Base-by-base conservation (phyloP, 1,140 invertebrate species). In the Lethocerus indicus region DNA sequence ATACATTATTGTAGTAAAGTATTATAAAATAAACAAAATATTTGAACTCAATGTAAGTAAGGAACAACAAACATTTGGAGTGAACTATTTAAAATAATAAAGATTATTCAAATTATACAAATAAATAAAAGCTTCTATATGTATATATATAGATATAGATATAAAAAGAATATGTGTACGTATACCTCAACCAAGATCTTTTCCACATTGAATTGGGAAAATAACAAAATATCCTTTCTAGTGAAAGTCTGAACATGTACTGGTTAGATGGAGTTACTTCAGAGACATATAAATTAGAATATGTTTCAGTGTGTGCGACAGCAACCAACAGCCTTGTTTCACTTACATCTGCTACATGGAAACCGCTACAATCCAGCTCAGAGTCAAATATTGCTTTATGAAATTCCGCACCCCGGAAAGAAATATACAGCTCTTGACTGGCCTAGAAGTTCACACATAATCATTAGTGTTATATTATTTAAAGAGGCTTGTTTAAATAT, bases 171-270 rank as follows among this genome's bases (percentile, higher is more conserved):
- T 2, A 28, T n/a, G 2, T 35, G 13, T 3, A 43, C 53, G 76
- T 75, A 78, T 71, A 88, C 84, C 78, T 79, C 1, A 91, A 61
- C 83, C 86, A 89, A 39, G 81, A 81, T 28, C 80, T 70, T 56
- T 79, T 79, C 76, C 80, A 86, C 45, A 45, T 52, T 12, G 83
- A 82, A 2, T 66, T 72, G 58, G 84, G 80, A 60, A 87, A 87
- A 61, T 83, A 90, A 52, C 81, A 87, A 35, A 93, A 70, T 25
- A 95, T 76, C 49, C 79, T 74, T 57, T 86, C 77, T 43, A 95
- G 64, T 0, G 87, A 90, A 25, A 90, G 64, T 0, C 78, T 74
- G 60, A 90, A 95, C 13, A 55, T 49, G 32, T 47, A 50, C 23
- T 47, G 37, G 52, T 69, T 67, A 54, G 72, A 68, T 46, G 68